These are phyloP conservation scores for Odontocolon sp. DNA, from an alignment of 2,888 invertebrate genomes.

Conservation along the genomic window DNA sequence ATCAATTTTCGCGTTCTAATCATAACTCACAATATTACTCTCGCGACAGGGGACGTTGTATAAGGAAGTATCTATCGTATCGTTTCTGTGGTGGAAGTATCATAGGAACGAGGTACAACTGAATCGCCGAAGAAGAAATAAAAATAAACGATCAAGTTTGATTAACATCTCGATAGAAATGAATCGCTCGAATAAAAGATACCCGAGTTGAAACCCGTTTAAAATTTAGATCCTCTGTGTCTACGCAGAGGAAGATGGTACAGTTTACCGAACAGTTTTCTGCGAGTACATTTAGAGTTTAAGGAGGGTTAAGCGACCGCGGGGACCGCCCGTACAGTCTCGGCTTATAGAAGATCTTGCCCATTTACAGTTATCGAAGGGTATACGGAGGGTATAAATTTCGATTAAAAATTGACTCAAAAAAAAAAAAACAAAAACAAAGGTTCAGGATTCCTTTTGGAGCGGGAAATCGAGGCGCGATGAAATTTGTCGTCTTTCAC, in stretches of 20 bases:
- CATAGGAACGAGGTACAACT: constrained; percentile 4
- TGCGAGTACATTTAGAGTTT: too few relatives aligned
- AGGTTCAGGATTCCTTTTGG: constrained; percentile 45
- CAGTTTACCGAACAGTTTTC: too few relatives aligned
- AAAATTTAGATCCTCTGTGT: too few relatives aligned
- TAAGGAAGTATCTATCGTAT: constrained; percentile 8
- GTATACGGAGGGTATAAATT: too few relatives aligned
- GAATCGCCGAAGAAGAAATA: background rate
- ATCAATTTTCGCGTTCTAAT: too few relatives aligned
- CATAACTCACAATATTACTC: constrained; percentile 16
- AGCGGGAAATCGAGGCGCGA: constrained; percentile 55
- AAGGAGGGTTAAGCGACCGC: too few relatives aligned
- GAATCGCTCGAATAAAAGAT: background rate
- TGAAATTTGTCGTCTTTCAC: constrained; percentile 42
- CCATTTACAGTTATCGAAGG: too few relatives aligned
- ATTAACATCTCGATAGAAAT: background rate
- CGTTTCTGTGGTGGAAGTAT: constrained; percentile 21
- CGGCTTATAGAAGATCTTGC: too few relatives aligned
- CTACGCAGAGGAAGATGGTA: too few relatives aligned
- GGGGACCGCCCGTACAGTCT: too few relatives aligned
- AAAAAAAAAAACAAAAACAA: constrained; percentile 12
- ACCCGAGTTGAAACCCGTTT: too few relatives aligned
- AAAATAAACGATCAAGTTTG: background rate
- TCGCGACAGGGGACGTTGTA: constrained; percentile 17
- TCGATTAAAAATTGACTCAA: background rate